A percentile compares a stretch with the other conserved stretches of the same genome.
These are phyloP conservation scores for Brenthis daphne DNA, from an alignment of 2,888 invertebrate genomes.

Conservation along the genomic window DNA sequence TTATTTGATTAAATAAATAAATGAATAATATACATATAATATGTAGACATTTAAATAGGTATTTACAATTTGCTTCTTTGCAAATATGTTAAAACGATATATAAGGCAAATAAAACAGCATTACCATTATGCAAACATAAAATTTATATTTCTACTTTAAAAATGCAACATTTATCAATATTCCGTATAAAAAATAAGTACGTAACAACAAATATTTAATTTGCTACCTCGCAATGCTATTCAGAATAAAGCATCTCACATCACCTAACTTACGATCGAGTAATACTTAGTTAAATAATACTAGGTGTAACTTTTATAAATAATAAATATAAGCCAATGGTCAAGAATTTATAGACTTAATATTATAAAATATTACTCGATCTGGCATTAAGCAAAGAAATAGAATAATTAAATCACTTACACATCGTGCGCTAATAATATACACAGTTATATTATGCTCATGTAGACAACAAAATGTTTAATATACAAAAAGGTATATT, in stretches of 20 bases:
- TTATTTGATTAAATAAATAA: too few species aligned
- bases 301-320: neutral
- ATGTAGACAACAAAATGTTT: neutral
- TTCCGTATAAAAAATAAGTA: conserved; percentile 76
- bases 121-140: conserved; percentile 65
- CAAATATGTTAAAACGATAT: neutral
- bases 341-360: neutral
- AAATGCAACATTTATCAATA: conserved; percentile 78
- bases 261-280: conserved; percentile 37
- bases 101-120: conserved; percentile 33
- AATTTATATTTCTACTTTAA: conserved; percentile 68
- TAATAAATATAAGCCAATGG: conserved; percentile 1
- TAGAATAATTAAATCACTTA: neutral
- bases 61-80: too few species aligned
- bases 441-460: neutral
- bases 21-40: too few species aligned
- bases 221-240: conserved; percentile 62
- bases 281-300: conserved; percentile 33
- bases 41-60: too few species aligned
- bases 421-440: neutral
- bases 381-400: conserved; percentile 28
- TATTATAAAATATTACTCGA: conserved; percentile 29
- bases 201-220: conserved; percentile 68
- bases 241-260: conserved; percentile 54
- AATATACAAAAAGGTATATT: too few species aligned